Base-by-base conservation (phyloP, 2,797 vertebrate genomes). In the Scarus forsteni region DNA sequence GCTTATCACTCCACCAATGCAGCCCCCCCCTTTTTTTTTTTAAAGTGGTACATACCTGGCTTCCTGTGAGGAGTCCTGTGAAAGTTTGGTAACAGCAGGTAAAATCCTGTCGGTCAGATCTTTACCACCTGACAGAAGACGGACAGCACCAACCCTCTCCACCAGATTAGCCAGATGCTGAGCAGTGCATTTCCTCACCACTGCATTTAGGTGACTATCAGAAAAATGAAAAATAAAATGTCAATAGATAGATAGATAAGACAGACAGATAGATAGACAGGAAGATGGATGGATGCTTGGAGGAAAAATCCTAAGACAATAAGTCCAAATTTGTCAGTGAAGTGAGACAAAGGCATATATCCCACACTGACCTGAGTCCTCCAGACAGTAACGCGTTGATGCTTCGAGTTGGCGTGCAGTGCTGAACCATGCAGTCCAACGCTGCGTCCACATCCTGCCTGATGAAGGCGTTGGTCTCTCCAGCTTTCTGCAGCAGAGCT, bases 361-460 rank as follows among this genome's bases (percentile, higher is more conserved):
- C 11, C 10, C 6, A 39, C 11, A 57, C 88, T 92, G 90, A 99
- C 98, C 96, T 89, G 75, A 98, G 93, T 73, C 97, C 98, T 78
- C 96, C 97, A 58, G 85, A 92, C 68, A 99, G 94, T 49, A 99
- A 93, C 58, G 97, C 95, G 56, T 87, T 88, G 69, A 97, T 92
- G 71, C 96, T 92, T n/a, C 97, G 96, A 38, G 92, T 91, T 38
- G 95, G 95, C 13, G 96, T 98, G 91, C 97, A 98, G 81, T 96
- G 95, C 82, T 95, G 94, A 83, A 96, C 95, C 98, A 99, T 98
- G 84, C 94, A 93, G 82, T 94, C 94, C 83, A 99, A 83, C 0
- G 97, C 96, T 69, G 92, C 95, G 79, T 98, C 97, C 65, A 97
- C 96, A 34, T 98, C 96, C 90, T 98, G 97, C 79, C 97, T 93